Evolutionary conservation across 2,888 invertebrate species (phyloP).

Genomic region (Drosophila fungiperda): DNA sequence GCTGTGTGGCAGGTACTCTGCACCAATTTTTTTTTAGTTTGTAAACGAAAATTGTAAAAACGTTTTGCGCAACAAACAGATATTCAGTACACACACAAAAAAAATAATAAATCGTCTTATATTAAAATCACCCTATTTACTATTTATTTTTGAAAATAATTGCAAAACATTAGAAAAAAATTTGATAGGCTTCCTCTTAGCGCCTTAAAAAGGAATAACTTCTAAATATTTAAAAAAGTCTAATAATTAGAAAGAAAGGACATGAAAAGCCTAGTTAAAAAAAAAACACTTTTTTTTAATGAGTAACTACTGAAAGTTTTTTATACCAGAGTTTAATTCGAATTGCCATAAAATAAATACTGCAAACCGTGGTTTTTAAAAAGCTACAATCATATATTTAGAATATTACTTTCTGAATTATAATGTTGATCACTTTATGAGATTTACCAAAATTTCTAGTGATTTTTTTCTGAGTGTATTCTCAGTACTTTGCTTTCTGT

Average conservation of each 20-base stretch:
- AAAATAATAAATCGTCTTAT: not conserved
- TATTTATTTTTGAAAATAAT: not conserved
- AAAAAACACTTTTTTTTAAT: not conserved
- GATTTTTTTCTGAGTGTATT: not conserved
- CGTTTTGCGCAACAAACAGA: slow-evolving; percentile 46
- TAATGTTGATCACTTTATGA: not conserved
- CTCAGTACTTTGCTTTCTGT: slow-evolving; percentile 41
- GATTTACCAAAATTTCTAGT: not conserved
- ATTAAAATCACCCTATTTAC: not conserved
- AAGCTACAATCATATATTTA: not conserved
- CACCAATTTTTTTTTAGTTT: slow-evolving; percentile 22
- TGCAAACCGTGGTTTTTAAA: no score
- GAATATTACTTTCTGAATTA: not conserved
- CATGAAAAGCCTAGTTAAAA: not conserved
- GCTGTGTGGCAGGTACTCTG: slow-evolving; percentile 95
- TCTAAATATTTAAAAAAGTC: no score
- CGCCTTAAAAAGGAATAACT: not conserved
- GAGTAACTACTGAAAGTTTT: not conserved
- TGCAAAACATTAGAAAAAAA: not conserved
- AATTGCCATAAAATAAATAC: not conserved
- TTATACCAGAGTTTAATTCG: not conserved
- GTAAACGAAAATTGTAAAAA: slow-evolving; percentile 40
- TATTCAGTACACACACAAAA: not conserved
- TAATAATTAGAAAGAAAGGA: not conserved
- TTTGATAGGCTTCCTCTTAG: not conserved